phyloP scores from a whole-genome alignment of 2,113 vertebrate species.

The Siniperca knerii region DNA sequence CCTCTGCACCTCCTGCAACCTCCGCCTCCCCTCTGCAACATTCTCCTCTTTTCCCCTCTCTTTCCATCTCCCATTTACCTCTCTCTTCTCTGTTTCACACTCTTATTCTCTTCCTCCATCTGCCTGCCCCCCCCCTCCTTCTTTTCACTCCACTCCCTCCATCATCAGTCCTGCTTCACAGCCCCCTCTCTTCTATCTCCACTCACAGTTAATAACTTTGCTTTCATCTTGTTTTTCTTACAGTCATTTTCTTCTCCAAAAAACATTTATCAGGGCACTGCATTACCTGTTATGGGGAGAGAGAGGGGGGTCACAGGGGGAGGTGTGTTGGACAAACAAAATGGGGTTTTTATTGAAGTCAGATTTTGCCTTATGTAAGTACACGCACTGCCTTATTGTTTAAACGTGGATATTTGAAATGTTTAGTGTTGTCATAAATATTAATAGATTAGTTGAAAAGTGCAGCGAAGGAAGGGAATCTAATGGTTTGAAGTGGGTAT shows the following conservation, averaged over 20 bases:
- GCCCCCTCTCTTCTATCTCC: constrained; percentile 61
- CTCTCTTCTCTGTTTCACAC: constrained; percentile 50
- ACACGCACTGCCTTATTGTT: constrained; percentile 80
- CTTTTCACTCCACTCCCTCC: constrained; percentile 45
- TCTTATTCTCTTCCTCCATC: constrained; percentile 51
- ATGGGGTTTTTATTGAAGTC: constrained; percentile 73
- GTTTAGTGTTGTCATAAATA: constrained; percentile 89
- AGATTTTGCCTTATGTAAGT: constrained; percentile 77
- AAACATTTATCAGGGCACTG: constrained; percentile 69
- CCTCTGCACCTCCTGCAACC: constrained; percentile 84
- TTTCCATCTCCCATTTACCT: constrained; percentile 23
- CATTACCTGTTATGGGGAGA: constrained; percentile 69
- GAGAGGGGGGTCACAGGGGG: neutral
- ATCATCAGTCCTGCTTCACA: constrained; percentile 64
- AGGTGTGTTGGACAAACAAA: constrained; percentile 61
- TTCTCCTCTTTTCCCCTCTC: constrained; percentile 68
- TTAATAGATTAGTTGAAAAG: constrained; percentile 87
- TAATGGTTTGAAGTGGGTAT: constrained; percentile 86
- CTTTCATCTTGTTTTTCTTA: constrained; percentile 68
- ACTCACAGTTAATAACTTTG: constrained; percentile 75
- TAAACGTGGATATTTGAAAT: constrained; percentile 84
- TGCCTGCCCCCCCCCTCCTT: constrained; percentile 1
- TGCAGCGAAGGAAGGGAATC: constrained; percentile 78
- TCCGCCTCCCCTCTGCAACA: constrained; percentile 75
- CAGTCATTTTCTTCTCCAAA: constrained; percentile 40